These are phyloP conservation scores for Trichonephila inaurata DNA, from an alignment of 1,140 invertebrate genomes.

Conservation along the genomic window DNA sequence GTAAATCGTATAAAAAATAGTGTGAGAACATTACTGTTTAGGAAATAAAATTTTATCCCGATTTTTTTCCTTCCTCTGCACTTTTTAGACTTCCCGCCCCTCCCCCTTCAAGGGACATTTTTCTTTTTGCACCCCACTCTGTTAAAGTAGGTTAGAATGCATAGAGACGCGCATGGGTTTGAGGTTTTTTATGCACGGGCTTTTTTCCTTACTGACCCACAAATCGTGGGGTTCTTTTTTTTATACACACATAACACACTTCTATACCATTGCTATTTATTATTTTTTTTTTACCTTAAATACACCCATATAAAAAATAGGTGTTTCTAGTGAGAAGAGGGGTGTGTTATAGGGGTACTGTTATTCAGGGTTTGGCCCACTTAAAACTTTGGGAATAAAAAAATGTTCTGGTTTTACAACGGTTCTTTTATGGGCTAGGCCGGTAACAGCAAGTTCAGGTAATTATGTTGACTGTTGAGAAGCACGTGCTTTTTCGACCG, in stretches of 20 bases:
- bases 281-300: conserved; percentile 26
- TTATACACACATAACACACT: neutral
- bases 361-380: conserved; percentile 56
- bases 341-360: conserved; percentile 28
- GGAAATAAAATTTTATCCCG: conserved; percentile 37
- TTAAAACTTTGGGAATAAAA: conserved; percentile 37
- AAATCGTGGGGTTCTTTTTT: conserved; percentile 44
- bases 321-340: conserved; percentile 34
- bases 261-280: conserved; percentile 48
- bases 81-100: conserved; percentile 38
- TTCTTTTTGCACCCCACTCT: neutral
- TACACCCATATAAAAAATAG: conserved; percentile 41
- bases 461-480: conserved; percentile 44
- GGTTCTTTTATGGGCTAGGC: conserved; percentile 44
- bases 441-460: conserved; percentile 49
- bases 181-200: conserved; percentile 56
- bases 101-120: neutral
- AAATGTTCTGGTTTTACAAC: conserved; percentile 68
- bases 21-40: conserved; percentile 44
- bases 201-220: conserved; percentile 54
- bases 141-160: conserved; percentile 56
- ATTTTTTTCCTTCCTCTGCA: conserved; percentile 32
- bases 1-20: conserved; percentile 29
- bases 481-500: conserved; percentile 50
- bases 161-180: neutral